Percentiles rank a stretch among this genome's conserved stretches.
Evolutionary conservation across 2,113 vertebrate species (phyloP).

Genomic region (Hassar affinis): DNA sequence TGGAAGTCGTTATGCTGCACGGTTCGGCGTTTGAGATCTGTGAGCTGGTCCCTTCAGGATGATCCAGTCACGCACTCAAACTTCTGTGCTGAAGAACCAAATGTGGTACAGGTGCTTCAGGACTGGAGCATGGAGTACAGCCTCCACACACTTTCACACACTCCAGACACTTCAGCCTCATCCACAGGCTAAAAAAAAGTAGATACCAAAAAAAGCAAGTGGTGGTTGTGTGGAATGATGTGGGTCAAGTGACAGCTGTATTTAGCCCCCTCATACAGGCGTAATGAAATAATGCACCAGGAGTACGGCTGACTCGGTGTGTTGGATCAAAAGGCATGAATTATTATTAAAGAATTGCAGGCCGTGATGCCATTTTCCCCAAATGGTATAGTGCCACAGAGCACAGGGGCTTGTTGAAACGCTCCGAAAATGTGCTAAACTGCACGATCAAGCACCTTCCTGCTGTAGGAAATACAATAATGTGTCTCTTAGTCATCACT

Average conservation of each 20-base stretch:
- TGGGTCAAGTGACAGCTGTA: constrained; percentile 43
- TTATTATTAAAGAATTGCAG: constrained; percentile 38
- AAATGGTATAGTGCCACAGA: constrained; percentile 31
- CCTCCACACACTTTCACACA: constrained; percentile 21
- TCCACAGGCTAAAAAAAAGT: constrained; percentile 16
- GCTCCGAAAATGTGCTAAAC: constrained; percentile 36
- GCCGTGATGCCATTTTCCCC: constrained; percentile 31
- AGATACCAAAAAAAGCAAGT: background rate
- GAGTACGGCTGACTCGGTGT: constrained; percentile 33
- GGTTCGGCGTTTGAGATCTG: background rate
- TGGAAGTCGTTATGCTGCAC: background rate
- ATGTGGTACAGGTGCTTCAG: background rate
- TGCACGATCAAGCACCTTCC: constrained; percentile 27
- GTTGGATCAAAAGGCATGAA: constrained; percentile 29
- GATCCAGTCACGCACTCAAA: background rate
- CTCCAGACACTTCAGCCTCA: constrained; percentile 13
- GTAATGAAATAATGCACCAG: constrained; percentile 27
- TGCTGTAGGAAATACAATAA: constrained; percentile 17
- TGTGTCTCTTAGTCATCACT: constrained; percentile 33
- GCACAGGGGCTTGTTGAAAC: constrained; percentile 26
- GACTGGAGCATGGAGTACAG: constrained; percentile 9
- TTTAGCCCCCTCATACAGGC: constrained; percentile 39
- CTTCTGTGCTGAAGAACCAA: background rate
- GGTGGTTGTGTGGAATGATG: constrained; percentile 18
- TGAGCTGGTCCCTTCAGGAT: background rate